phyloP scores from a whole-genome alignment of 2,888 invertebrate species.

The Hydrotaea diabolus region DNA sequence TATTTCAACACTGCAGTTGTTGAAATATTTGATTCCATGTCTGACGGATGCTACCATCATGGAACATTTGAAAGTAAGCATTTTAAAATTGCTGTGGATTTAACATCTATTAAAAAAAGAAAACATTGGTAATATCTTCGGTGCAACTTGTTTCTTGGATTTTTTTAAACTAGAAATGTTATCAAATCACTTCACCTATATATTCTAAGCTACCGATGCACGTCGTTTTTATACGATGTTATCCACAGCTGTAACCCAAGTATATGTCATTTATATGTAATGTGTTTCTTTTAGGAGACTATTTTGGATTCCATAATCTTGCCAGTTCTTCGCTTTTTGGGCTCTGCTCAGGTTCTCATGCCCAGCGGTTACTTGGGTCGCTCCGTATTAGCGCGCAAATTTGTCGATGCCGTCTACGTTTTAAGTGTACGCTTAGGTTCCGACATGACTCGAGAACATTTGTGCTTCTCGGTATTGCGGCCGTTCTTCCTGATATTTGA shows the following conservation, averaged over 20 bases:
- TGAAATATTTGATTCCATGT: slow-evolving; percentile 90
- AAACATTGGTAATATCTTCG: too few relatives aligned
- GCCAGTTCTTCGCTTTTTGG: slow-evolving; percentile 90
- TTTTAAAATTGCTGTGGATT: not conserved
- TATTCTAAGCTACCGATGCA: too few relatives aligned
- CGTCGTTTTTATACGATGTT: too few relatives aligned
- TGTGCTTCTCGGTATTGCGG: slow-evolving; percentile 86
- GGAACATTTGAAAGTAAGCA: slow-evolving; percentile 89
- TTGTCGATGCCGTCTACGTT: slow-evolving; percentile 90
- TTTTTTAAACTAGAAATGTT: too few relatives aligned
- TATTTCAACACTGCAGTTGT: slow-evolving; percentile 90
- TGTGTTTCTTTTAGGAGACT: slow-evolving; percentile 84
- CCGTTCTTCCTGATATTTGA: slow-evolving; percentile 92
- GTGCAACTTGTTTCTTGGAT: too few relatives aligned
- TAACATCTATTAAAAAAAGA: too few relatives aligned
- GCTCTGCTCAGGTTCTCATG: slow-evolving; percentile 89
- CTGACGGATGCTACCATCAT: slow-evolving; percentile 91
- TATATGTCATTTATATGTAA: too few relatives aligned
- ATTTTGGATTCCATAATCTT: slow-evolving; percentile 91
- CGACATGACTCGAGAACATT: slow-evolving; percentile 88
- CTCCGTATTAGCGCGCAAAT: slow-evolving; percentile 89
- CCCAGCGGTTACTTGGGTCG: slow-evolving; percentile 90
- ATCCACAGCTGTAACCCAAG: too few relatives aligned
- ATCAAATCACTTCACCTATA: too few relatives aligned
- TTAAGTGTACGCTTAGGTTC: slow-evolving; percentile 88